phyloP scores from a whole-genome alignment of 1,140 invertebrate genomes.

The Polyergus mexicanus region DNA sequence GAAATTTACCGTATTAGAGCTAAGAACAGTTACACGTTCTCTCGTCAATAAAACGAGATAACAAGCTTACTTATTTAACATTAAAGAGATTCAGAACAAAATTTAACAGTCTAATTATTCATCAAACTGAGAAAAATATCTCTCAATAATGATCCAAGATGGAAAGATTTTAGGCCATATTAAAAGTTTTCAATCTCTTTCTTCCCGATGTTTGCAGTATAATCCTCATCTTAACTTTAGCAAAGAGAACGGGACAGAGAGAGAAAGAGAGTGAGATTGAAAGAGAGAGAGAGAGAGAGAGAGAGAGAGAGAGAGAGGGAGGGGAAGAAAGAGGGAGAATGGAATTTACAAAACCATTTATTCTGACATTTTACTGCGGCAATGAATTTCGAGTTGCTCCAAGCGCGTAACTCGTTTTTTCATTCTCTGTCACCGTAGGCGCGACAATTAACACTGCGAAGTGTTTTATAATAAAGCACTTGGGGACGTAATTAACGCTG shows the following conservation, averaged over 20 bases:
- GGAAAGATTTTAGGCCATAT: conserved; percentile 20
- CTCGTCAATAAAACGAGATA: conserved; percentile 8
- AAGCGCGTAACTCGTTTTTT: conserved; percentile 4
- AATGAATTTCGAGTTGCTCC: conserved; percentile 50
- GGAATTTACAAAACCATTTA: conserved; percentile 23
- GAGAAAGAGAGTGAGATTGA: too few relatives aligned
- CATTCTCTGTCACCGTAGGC: conserved; percentile 1
- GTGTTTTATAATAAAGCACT: conserved; percentile 69
- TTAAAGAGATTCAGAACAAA: not conserved
- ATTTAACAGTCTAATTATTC: not conserved
- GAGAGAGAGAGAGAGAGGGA: too few relatives aligned
- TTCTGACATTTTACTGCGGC: conserved; percentile 41
- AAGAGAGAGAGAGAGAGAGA: too few relatives aligned
- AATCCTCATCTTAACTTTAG: conserved; percentile 26
- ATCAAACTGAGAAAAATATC: not conserved
- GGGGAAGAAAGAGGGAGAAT: not conserved
- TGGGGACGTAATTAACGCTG: conserved; percentile 69
- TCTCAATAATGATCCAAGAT: conserved; percentile 41
- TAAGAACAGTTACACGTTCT: not conserved
- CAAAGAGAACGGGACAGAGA: too few relatives aligned
- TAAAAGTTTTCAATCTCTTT: conserved; percentile 42
- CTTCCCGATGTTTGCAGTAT: conserved; percentile 15
- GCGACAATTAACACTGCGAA: conserved; percentile 66
- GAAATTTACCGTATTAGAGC: not conserved
- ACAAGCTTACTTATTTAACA: not conserved